Evolutionary conservation across 1,140 invertebrate species (phyloP), one percentile per base, ranked within the genome.

Genomic region (Lucilia cuprina): DNA sequence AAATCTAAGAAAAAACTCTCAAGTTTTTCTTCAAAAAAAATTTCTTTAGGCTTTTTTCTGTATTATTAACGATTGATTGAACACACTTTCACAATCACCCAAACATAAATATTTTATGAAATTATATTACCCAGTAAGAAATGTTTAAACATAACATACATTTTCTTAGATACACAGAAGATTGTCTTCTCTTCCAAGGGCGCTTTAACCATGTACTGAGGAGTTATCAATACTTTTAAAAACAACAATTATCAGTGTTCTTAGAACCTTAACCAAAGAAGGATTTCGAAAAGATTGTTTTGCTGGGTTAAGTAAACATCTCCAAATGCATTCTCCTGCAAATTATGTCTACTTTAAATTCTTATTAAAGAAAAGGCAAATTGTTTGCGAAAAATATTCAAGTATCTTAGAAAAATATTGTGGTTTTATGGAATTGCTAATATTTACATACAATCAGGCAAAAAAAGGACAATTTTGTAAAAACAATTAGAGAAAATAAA

Each of bases 351-450:
- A 65, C 60, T 65, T 70, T 70, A 70, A 70, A 21, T 70, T 19
- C 5, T 70, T 19, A 70, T 70, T 70, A 25, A 70, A 70, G 65
- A 70, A 70, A 70, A 21, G 65, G n/a, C 65, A 70, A 70, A 70
- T 70, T 70, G 65, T 70, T 70, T 70, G 65, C 65, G 19, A 70
- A 70, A 70, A 70, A 70, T 70, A 70, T 70, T 70, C 25, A 70
- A 70, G 65, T 25, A 70, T 70, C 65, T 70, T 70, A 70, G 21
- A 5, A 70, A 70, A 70, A 70, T 70, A 70, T 70, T 70, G 65
- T 70, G 65, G 65, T 70, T 70, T 70, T 70, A 12, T 70, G 4
- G 65, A 70, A 70, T 70, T 70, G 65, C 19, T 70, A 21, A 70
- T 21, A 70, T 70, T 70, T 70, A 70, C 65, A 21, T 70, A 70